phyloP scores from a whole-genome alignment of 2,797 vertebrate species.

The Odontamblyopus lacepedii region DNA sequence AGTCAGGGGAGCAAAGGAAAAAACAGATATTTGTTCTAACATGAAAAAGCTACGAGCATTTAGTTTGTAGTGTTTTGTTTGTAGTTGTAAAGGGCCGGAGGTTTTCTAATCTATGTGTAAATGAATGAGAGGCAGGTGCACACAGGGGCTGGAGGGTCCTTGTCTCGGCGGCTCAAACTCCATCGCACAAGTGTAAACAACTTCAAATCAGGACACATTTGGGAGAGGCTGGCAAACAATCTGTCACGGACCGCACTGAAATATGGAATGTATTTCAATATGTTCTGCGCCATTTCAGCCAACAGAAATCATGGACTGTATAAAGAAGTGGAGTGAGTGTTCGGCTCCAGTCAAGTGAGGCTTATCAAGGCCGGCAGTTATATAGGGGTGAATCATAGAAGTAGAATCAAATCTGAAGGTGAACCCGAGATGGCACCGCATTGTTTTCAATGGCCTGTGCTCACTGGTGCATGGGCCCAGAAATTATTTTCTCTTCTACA shows the following conservation, averaged over 20 bases:
- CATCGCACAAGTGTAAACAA: slow-evolving; percentile 1
- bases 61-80: background rate
- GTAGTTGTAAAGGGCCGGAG: background rate
- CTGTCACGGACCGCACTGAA: background rate
- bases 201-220: background rate
- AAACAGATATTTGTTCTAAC: slow-evolving; percentile 11
- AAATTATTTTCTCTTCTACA: no score
- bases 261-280: background rate
- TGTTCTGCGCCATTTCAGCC: no score
- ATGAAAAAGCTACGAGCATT: slow-evolving; percentile 1
- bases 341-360: no score
- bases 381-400: no score
- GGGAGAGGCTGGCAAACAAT: background rate
- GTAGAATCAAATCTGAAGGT: no score
- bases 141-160: background rate
- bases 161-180: background rate
- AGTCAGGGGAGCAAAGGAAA: background rate
- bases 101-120: slow-evolving; percentile 7
- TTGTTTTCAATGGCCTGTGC: no score
- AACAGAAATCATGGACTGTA: no score
- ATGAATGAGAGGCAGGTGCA: slow-evolving; percentile 6
- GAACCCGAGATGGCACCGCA: no score
- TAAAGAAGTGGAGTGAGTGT: no score
- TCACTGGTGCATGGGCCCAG: no score
- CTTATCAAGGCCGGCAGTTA: no score